Base-by-base conservation (phyloP, 1,140 invertebrate species). In the Teleopsis dalmanni region DNA sequence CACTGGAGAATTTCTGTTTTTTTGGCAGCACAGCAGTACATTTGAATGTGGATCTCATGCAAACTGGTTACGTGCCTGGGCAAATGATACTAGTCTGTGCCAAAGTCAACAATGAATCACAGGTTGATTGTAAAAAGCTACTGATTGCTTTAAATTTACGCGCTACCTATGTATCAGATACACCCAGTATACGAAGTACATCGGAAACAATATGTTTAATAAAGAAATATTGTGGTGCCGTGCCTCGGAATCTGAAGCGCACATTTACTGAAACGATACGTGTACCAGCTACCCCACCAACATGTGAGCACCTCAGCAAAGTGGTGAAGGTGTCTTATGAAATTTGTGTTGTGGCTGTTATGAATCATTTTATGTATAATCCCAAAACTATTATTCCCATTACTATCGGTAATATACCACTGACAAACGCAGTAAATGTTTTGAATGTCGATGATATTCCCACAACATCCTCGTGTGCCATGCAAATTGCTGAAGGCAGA, bases 271-370 rank as follows among this genome's bases (percentile, higher is more conserved):
- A 68, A 33, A 57, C 57, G 2, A 45, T 69, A 18, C 62, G 62
- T 16, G 59, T 69, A 8, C 66, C 66, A 26, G 61, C 65, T 25
- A 65, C 62, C 21, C 58, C 62, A 0, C 65, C 65, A 21, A 62
- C 62, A 0, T 84, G 85, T 62, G 63, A 68, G 23, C 61, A 65
- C 41, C 50, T 65, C 4, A 66, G 65, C 51, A 64, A 59, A 49
- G 55, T 65, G 34, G 61, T 69, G 6, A 52, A 63, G 3, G 54
- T 69, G 5, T 65, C 61, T 1, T 69, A 69, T 22, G 66, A 69
- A 41, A 50, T 69, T 11, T 56, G 53, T 5, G 65, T 68, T 25
- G 55, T 59, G 43, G 66, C 62, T 6, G 58, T 54, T 4, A 66
- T 69, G 59, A 63, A 59, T 43, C 60, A 60, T 55, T 29, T 68